Base-by-base conservation (phyloP, 2,888 invertebrate species). In the Cryptosula pallasiana region DNA sequence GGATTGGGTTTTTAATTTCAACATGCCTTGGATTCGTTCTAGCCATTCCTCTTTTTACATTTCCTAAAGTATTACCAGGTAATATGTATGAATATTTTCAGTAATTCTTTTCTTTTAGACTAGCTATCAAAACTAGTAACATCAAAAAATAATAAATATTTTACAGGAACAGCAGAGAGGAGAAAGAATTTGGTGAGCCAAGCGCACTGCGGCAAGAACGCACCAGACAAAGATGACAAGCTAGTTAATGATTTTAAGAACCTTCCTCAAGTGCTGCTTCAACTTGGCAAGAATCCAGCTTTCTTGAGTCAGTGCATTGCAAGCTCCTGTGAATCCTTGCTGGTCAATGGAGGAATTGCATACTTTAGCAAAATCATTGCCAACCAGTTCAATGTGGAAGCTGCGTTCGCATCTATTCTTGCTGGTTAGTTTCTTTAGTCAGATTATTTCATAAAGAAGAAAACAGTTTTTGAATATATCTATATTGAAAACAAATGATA, bases 1-100 rank as follows among this genome's bases (percentile, higher is more conserved):
- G 96, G 96, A 87, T 96, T 74, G 95, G 93, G 89, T 87, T 90
- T 88, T 88, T 86, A 5, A 77, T 95, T 79, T 93, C 95, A 79
- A 91, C 94, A 0, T 89, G 90, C 0, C 88, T 94, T 78, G 89
- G 95, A 80, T 89, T 94, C 83, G 78, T 95, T 73, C 90, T 94
- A 72, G 91, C 94, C 0, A 86, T 91, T 72, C 90, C 93, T 72
- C 93, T 96, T 92, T 93, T 94, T 86, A 92, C 92, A 76, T 95
- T 95, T 85, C 95, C 95, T 73, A 89, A 90, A 77, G 88, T 89
- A 25, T 82, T 93, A 72, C 93, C 45, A 45, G 45, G 45, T 45
- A 45, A n/a, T n/a, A n/a, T n/a, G n/a, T n/a, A n/a, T n/a, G n/a
- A n/a, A n/a, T n/a, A n/a, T n/a, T n/a, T n/a, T n/a, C n/a, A n/a